Conservation (phyloP, 2,888 invertebrate genomes). For the Lasioglossum calceatum region DNA sequence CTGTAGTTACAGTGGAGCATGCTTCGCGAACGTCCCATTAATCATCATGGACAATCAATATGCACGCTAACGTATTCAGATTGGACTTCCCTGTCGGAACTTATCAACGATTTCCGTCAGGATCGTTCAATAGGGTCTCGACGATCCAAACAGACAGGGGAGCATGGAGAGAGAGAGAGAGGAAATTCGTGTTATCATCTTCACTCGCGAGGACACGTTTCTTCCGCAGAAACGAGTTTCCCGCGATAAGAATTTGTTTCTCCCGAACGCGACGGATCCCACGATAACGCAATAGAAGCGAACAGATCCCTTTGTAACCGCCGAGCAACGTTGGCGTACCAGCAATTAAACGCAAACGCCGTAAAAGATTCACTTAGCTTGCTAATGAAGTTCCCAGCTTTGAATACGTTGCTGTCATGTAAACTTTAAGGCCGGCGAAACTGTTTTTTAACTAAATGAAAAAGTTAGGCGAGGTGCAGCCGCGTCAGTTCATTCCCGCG, state of each 20-base stretch:
- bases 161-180: not conserved
- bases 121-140: not conserved
- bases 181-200: not conserved
- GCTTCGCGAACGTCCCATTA: slow-evolving; percentile 68
- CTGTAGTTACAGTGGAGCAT: slow-evolving; percentile 66
- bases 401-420: slow-evolving; percentile 14
- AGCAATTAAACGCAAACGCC: slow-evolving; percentile 50
- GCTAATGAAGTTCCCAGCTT: slow-evolving; percentile 8
- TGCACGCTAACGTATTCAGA: slow-evolving; percentile 58
- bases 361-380: slow-evolving; percentile 38
- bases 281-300: slow-evolving; percentile 32
- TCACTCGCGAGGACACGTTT: not conserved
- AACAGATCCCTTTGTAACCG: slow-evolving; percentile 51
- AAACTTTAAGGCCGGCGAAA: not conserved
- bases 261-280: slow-evolving; percentile 50
- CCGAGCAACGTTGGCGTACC: slow-evolving; percentile 13
- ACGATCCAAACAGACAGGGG: not conserved
- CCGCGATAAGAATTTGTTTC: slow-evolving; percentile 55
- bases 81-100: slow-evolving; percentile 59
- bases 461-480: not conserved
- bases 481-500: not conserved
- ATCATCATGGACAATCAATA: slow-evolving; percentile 74
- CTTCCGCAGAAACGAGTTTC: not conserved
- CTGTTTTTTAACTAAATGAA: not conserved
- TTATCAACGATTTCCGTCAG: slow-evolving; percentile 38